Percentiles rank a stretch among this genome's conserved stretches.
Evolutionary conservation across 37 sponge, comb jelly and placozoan species (phyloP).

Genomic region (Dysidea cf. avara): DNA sequence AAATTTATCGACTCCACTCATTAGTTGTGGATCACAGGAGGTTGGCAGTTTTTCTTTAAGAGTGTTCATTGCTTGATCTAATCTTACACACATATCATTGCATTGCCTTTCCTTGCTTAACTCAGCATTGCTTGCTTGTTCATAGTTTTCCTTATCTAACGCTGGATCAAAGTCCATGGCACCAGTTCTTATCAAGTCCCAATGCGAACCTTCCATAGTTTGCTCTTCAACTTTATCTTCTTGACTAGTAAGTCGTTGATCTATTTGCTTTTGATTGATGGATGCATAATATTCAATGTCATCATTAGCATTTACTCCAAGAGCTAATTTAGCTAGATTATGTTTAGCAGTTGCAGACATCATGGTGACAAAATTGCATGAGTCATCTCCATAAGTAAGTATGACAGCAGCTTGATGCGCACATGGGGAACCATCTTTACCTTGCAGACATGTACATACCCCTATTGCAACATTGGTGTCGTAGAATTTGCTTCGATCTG

Average conservation of each 20-base stretch:
- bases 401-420: slow-evolving; percentile 12
- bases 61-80: no score
- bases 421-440: slow-evolving; percentile 17
- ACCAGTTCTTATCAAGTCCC: no score
- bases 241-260: no score
- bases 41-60: no score
- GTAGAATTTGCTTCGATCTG: background rate
- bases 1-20: background rate
- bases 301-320: background rate
- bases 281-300: background rate
- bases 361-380: background rate
- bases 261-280: background rate
- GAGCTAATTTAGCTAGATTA: background rate
- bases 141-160: no score
- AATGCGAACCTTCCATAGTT: no score
- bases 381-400: background rate
- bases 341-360: background rate
- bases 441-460: background rate
- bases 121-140: no score
- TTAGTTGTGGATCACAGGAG: no score
- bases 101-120: no score
- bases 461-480: background rate
- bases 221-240: no score
- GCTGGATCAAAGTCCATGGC: no score
- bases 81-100: no score